Base-by-base conservation (phyloP, 2,797 vertebrate genomes). In the Silurus aristotelis region DNA sequence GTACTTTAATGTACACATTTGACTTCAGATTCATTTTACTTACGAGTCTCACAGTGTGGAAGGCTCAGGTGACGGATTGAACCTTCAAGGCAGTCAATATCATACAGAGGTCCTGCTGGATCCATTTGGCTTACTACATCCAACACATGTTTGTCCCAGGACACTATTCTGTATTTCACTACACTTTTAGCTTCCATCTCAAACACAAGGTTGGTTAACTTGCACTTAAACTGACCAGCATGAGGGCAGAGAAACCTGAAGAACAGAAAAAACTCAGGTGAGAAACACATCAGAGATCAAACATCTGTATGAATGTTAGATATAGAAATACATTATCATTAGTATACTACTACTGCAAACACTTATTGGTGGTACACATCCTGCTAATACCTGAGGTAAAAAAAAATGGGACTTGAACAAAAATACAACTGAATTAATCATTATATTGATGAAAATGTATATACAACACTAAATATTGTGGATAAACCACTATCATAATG, bases 171-270 rank as follows among this genome's bases (percentile, higher is more conserved):
- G 46, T 73, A 73, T 48, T 25, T 19, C 46, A 73, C 22, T 52
- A 7, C 12, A 22, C 71, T 22, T 52, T 52, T 25, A 31, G 5
- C 46, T 8, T 73, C 71, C 71, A 73, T 73, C 46, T 25, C 71
- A 52, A 73, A 73, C 46, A 73, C 71, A 52, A 73, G 71, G 71
- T 52, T 76, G 22, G 27, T 73, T 68, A 66, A 5, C 15, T 52
- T 25, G 71, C 71, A 73, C 46, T 7, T 25, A 25, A 73, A 73
- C 46, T 73, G 71, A 25, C 71, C 71, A 14, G 71, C 71, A 52
- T 12, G 22, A 4, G 71, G 46, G 48, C 71, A 73, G 22, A 52
- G 22, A 52, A 73, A 73, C 71, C 71, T 73, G 71, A 43, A 20
- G 6, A 38, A 43, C 31, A 70, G 7, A 43, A 38, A 43, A 70